Evolutionary conservation across 2,888 invertebrate species (phyloP).

Genomic region (Ochlodes sylvanus): DNA sequence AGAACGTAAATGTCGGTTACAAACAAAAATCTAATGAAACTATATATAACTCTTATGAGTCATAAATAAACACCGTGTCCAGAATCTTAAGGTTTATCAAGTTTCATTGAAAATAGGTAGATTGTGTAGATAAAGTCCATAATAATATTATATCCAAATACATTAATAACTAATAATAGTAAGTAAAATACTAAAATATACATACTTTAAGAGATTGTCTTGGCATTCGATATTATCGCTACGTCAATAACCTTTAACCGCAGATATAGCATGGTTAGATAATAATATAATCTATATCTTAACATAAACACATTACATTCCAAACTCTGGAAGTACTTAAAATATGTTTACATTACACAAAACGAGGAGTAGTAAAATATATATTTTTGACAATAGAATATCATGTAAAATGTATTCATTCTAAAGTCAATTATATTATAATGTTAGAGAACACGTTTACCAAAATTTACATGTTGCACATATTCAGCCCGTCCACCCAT

Average conservation of each 20-base stretch:
- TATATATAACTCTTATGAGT: no score
- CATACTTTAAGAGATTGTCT: constrained; percentile 24
- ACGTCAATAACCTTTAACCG: constrained; percentile 31
- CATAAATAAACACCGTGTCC: not conserved
- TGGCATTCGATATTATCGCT: constrained; percentile 28
- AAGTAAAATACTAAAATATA: constrained; percentile 18
- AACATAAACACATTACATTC: constrained; percentile 24
- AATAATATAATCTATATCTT: constrained; percentile 31
- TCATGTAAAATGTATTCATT: constrained; percentile 16
- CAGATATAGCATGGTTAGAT: constrained; percentile 23
- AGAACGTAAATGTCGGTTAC: not conserved
- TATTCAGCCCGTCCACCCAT: constrained; percentile 35
- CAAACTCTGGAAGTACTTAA: constrained; percentile 16
- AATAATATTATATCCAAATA: not conserved
- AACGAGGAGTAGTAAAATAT: constrained; percentile 30
- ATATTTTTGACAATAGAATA: constrained; percentile 11
- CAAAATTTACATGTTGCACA: constrained; percentile 33
- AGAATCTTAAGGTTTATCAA: not conserved
- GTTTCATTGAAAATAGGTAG: constrained; percentile 1
- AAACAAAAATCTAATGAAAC: not conserved
- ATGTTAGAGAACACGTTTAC: constrained; percentile 30
- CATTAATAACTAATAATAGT: constrained; percentile 14
- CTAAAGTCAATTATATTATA: constrained; percentile 18
- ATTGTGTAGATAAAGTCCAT: constrained; percentile 3
- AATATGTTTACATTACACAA: constrained; percentile 17